These are phyloP conservation scores for Cyphotilapia sp. DNA, from an alignment of 2,113 vertebrate genomes.

Conservation along the genomic window DNA sequence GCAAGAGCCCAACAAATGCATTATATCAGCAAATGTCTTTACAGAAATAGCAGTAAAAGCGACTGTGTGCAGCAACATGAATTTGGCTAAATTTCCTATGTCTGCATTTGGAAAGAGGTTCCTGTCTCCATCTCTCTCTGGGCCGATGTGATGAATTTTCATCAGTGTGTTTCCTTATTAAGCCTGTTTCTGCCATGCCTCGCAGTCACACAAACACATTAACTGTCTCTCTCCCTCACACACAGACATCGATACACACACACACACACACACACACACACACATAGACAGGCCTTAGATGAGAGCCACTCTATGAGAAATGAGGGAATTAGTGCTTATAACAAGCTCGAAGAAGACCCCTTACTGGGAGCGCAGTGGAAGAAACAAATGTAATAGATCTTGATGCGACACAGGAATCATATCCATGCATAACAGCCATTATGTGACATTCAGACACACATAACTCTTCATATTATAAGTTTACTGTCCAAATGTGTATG, in stretches of 20 bases:
- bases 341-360: slow-evolving; percentile 33
- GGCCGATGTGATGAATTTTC: slow-evolving; percentile 47
- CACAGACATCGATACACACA: neutral
- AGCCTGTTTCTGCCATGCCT: slow-evolving; percentile 28
- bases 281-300: neutral
- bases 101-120: neutral
- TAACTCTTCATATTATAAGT: neutral
- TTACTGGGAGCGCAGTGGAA: slow-evolving; percentile 1
- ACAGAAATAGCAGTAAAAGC: neutral
- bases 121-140: neutral
- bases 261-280: neutral
- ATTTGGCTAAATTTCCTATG: neutral
- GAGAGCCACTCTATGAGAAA: slow-evolving; percentile 34
- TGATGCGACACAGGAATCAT: neutral
- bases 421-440: neutral
- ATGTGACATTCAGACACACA: neutral
- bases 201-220: neutral
- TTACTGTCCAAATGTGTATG: neutral
- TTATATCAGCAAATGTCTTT: neutral
- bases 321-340: slow-evolving; percentile 46
- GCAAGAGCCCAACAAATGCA: neutral
- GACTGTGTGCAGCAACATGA: neutral
- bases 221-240: neutral
- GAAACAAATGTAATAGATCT: neutral
- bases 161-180: slow-evolving; percentile 44